Percentiles rank a stretch among this genome's conserved stretches.
These are phyloP conservation scores for Ornithoptera alexandrae DNA, from an alignment of 2,888 invertebrate species.

Conservation along the genomic window DNA sequence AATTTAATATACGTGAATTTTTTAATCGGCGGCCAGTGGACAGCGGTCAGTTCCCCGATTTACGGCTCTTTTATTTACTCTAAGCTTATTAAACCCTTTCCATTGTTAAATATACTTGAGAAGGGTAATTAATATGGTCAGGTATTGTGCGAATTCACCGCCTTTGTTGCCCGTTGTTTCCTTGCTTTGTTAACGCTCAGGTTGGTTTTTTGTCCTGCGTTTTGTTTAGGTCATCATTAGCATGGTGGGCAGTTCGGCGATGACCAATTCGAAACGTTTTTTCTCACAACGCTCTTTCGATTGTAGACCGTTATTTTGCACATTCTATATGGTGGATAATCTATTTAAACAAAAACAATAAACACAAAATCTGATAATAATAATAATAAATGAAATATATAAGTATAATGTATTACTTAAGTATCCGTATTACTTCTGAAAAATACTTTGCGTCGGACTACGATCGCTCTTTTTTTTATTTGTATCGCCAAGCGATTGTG, in stretches of 20 bases:
- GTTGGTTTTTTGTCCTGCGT: conserved; percentile 54
- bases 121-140: conserved; percentile 75
- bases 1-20: conserved; percentile 48
- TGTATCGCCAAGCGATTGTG: too few relatives aligned
- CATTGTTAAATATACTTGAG: conserved; percentile 58
- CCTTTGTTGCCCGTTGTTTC: conserved; percentile 66
- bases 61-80: conserved; percentile 71
- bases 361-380: too few relatives aligned
- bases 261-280: conserved; percentile 57
- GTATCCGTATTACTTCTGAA: neutral
- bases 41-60: conserved; percentile 64
- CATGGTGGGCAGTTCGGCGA: conserved; percentile 68
- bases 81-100: conserved; percentile 77
- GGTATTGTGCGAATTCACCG: conserved; percentile 69
- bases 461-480: too few relatives aligned
- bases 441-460: neutral
- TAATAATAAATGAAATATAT: too few relatives aligned
- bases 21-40: conserved; percentile 48
- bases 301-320: conserved; percentile 49
- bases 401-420: neutral
- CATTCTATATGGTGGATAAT: conserved; percentile 6
- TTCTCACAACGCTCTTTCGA: conserved; percentile 58
- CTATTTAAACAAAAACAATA: neutral
- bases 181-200: conserved; percentile 54
- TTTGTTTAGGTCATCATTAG: conserved; percentile 74